phyloP scores from a whole-genome alignment of 2,888 invertebrate genomes.

The Lepidocyrtoides sp. region DNA sequence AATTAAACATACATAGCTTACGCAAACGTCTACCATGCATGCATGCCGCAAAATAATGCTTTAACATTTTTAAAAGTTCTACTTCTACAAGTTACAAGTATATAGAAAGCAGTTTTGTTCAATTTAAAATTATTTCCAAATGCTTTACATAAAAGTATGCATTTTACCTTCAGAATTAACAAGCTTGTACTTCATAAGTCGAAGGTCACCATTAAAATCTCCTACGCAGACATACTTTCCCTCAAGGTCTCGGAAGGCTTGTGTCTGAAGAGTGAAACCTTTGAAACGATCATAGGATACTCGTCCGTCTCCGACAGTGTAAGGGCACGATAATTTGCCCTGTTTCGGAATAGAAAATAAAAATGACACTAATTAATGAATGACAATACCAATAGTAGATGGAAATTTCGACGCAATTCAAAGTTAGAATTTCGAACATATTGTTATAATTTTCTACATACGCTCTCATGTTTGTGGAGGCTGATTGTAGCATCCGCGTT shows the following conservation, averaged over 20 bases:
- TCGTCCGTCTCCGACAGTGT: constrained; percentile 39
- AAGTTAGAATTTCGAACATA: too few species aligned
- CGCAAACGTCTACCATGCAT: constrained; percentile 57
- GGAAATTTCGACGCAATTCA: too few species aligned
- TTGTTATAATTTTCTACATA: constrained; percentile 25
- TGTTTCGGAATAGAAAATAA: background rate
- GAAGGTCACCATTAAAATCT: constrained; percentile 68
- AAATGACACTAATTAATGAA: too few species aligned
- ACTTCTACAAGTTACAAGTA: background rate
- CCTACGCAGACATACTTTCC: constrained; percentile 74
- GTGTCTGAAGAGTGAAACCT: constrained; percentile 49
- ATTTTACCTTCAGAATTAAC: constrained; percentile 56
- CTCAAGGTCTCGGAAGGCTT: constrained; percentile 43
- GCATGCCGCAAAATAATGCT: background rate
- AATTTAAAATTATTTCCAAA: too few species aligned
- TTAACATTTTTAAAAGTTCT: too few species aligned
- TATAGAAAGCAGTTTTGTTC: background rate
- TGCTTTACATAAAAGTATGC: too few species aligned
- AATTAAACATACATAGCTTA: constrained; percentile 24
- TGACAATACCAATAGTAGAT: too few species aligned
- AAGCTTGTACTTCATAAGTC: constrained; percentile 65
- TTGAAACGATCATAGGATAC: constrained; percentile 56
- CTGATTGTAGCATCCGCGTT: constrained; percentile 63
- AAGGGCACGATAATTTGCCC: constrained; percentile 66
- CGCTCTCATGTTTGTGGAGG: constrained; percentile 56